Evolutionary conservation across 1,140 invertebrate genomes (phyloP).

Genomic region (Tetragonula clypearis): DNA sequence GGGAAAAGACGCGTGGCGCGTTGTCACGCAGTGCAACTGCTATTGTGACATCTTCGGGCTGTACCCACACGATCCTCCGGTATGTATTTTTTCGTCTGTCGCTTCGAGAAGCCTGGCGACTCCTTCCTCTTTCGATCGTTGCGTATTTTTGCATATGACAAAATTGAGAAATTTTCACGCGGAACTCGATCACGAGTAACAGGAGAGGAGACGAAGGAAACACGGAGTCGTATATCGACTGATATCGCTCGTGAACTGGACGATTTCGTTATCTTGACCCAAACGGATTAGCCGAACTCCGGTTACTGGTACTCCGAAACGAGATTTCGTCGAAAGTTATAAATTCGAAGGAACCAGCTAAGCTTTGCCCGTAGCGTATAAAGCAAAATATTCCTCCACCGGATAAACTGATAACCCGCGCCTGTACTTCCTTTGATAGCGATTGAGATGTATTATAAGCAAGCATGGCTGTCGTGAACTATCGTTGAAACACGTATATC

Average conservation of each 20-base stretch:
- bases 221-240: no score
- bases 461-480: not conserved
- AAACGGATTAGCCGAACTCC: not conserved
- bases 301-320: not conserved
- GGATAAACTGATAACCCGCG: conserved; percentile 31
- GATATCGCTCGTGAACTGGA: not conserved
- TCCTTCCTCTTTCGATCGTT: not conserved
- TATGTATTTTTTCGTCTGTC: conserved; percentile 12
- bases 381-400: not conserved
- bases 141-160: not conserved
- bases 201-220: not conserved
- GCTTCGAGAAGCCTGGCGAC: not conserved
- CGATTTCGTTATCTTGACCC: not conserved
- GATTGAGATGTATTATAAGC: conserved; percentile 6
- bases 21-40: conserved; percentile 70
- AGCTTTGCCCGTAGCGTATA: not conserved
- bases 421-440: conserved; percentile 53
- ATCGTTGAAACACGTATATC: not conserved
- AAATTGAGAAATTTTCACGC: not conserved
- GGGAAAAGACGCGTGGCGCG: conserved; percentile 69
- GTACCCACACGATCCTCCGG: conserved; percentile 50
- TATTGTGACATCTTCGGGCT: conserved; percentile 69
- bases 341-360: conserved; percentile 1
- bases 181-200: not conserved
- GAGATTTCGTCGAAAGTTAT: conserved; percentile 18